Evolutionary conservation across 2,888 invertebrate species (phyloP).

Genomic region (Rapana venosa): DNA sequence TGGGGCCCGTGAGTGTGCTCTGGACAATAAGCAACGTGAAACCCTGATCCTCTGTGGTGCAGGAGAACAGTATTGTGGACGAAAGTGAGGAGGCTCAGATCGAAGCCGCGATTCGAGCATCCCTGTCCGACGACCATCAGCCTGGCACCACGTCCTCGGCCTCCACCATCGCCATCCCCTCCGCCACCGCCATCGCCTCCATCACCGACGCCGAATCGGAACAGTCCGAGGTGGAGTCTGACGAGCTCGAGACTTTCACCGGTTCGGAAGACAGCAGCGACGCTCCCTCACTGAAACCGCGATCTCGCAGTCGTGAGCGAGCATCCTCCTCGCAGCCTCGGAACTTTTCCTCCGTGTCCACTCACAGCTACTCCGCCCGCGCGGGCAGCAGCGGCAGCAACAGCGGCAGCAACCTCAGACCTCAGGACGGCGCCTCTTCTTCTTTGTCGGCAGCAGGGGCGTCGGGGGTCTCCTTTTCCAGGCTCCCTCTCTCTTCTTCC

Average conservation of each 20-base stretch:
- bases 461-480: not conserved
- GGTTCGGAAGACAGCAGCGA: constrained; percentile 72
- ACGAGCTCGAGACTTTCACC: constrained; percentile 78
- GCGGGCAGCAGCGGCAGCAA: not conserved
- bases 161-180: constrained; percentile 39
- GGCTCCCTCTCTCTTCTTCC: not conserved
- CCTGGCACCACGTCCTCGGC: constrained; percentile 30
- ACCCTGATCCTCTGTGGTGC: not conserved
- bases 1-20: too few species aligned
- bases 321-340: not conserved
- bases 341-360: not conserved
- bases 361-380: not conserved
- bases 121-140: constrained; percentile 62
- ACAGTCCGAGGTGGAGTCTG: constrained; percentile 54
- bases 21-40: too few species aligned
- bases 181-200: constrained; percentile 37
- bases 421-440: not conserved
- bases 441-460: constrained; percentile 7
- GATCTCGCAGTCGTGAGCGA: not conserved
- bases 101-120: constrained; percentile 79
- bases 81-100: constrained; percentile 80
- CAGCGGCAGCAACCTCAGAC: not conserved
- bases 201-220: constrained; percentile 58
- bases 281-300: constrained; percentile 38
- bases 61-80: constrained; percentile 71